These are phyloP conservation scores for Ammodytes dubius DNA, from an alignment of 2,113 vertebrate genomes.

Conservation along the genomic window DNA sequence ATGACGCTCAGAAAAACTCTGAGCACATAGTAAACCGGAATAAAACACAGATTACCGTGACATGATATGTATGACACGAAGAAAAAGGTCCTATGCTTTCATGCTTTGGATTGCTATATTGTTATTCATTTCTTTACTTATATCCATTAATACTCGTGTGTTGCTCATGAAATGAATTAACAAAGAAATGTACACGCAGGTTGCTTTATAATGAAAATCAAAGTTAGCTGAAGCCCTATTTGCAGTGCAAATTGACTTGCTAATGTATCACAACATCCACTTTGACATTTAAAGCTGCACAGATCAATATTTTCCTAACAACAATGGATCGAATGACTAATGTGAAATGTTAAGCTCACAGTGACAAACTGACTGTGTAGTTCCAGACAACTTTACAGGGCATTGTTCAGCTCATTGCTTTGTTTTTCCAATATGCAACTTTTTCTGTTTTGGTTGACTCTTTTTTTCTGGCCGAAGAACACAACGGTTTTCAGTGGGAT, in stretches of 20 bases:
- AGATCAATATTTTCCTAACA: too few species aligned
- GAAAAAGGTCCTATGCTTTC: neutral
- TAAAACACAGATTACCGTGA: slow-evolving; percentile 34
- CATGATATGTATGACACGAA: neutral
- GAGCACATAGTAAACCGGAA: neutral
- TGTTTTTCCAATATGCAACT: too few species aligned
- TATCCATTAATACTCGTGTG: neutral
- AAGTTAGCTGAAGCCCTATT: neutral
- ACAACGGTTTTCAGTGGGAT: too few species aligned
- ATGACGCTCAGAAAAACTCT: slow-evolving; percentile 18
- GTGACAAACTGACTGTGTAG: too few species aligned
- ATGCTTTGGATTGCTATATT: neutral
- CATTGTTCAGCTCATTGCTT: too few species aligned
- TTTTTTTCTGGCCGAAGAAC: too few species aligned
- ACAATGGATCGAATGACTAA: too few species aligned
- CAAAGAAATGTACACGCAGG: too few species aligned
- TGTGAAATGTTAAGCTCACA: too few species aligned
- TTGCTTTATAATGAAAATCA: too few species aligned
- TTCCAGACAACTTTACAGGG: too few species aligned
- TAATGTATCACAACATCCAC: neutral
- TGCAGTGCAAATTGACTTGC: neutral
- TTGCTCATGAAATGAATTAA: neutral
- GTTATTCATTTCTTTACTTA: neutral
- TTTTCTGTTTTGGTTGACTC: too few species aligned
- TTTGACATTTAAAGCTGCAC: neutral